Evolutionary conservation across 1,140 invertebrate genomes (phyloP).

Genomic region (Lordiphosa stackelbergi): DNA sequence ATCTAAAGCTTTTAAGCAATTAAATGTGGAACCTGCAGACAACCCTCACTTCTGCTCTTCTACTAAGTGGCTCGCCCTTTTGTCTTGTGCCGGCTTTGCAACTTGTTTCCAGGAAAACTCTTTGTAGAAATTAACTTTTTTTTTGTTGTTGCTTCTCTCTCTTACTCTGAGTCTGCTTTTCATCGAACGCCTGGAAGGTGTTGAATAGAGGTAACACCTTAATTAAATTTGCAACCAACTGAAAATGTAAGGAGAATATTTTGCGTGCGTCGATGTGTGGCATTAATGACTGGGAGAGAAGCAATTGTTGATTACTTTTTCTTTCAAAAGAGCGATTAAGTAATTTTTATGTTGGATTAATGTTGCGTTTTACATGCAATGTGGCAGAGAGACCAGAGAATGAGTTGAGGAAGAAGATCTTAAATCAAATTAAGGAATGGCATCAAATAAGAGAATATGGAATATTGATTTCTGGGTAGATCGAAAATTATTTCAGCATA

Average conservation of each 20-base stretch:
- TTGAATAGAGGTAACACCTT: conserved; percentile 69
- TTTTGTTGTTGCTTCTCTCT: conserved; percentile 7
- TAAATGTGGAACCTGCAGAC: conserved; percentile 43
- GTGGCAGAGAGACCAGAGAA: not conserved
- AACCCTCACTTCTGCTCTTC: conserved; percentile 11
- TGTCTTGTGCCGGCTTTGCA: conserved; percentile 28
- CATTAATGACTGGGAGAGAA: conserved; percentile 29
- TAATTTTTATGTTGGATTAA: conserved; percentile 43
- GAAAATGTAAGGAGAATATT: conserved; percentile 10
- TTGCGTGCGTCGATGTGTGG: conserved; percentile 50
- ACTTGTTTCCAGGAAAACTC: conserved; percentile 51
- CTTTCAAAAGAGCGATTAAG: conserved; percentile 51
- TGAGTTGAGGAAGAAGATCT: too few species aligned
- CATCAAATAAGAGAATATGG: too few species aligned
- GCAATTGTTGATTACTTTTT: conserved; percentile 63
- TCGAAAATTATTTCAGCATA: too few species aligned
- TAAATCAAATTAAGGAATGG: too few species aligned
- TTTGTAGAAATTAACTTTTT: conserved; percentile 57
- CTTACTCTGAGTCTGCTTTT: not conserved
- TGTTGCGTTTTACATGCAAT: conserved; percentile 57
- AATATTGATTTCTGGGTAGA: too few species aligned
- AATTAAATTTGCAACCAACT: conserved; percentile 65
- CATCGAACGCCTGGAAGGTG: conserved; percentile 59
- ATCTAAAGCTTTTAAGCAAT: conserved; percentile 52
- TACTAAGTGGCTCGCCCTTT: conserved; percentile 4